phyloP scores from a whole-genome alignment of 2,113 vertebrate species.

The Cephalophus harveyi region DNA sequence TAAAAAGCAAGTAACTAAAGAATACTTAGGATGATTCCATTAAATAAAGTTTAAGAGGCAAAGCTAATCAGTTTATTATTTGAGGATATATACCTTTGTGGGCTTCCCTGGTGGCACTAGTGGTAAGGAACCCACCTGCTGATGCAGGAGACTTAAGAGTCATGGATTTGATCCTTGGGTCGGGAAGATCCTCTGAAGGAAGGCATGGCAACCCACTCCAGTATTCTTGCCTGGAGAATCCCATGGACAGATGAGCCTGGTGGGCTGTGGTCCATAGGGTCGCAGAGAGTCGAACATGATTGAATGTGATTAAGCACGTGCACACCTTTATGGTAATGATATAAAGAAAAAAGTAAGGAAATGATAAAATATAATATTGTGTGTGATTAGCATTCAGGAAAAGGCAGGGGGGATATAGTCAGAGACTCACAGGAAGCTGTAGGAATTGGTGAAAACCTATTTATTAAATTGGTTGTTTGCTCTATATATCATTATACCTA shows the following conservation, averaged over 20 bases:
- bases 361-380: not conserved
- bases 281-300: not conserved
- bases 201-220: not conserved
- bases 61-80: not conserved
- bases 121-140: not conserved
- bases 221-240: not conserved
- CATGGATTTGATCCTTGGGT: not conserved
- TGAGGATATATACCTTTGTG: not conserved
- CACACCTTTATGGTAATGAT: not conserved
- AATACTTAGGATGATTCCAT: not conserved
- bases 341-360: not conserved
- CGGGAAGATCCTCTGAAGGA: not conserved
- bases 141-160: not conserved
- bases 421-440: not conserved
- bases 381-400: not conserved
- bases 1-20: not conserved
- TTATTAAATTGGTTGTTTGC: not conserved
- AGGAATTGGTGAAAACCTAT: not conserved
- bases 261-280: not conserved
- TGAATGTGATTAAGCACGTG: not conserved
- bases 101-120: not conserved
- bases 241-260: not conserved
- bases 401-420: not conserved
- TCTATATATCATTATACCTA: not conserved
- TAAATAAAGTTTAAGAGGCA: not conserved